Percentiles rank a stretch among this genome's conserved stretches.
Conservation (phyloP, 2,113 vertebrate genomes). For the Hystrix cristata region DNA sequence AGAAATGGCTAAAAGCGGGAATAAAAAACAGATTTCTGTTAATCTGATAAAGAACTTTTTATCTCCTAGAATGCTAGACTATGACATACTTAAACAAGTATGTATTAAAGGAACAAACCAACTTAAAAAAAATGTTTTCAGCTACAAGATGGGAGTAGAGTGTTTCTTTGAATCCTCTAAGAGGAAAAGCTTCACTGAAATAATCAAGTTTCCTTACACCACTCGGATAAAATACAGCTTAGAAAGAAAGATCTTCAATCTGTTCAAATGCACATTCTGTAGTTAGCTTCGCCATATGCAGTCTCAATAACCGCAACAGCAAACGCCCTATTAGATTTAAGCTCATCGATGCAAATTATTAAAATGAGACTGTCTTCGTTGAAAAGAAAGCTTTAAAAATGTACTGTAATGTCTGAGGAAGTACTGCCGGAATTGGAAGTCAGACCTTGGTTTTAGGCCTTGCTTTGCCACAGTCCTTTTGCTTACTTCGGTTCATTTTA, state of each 20-base stretch:
- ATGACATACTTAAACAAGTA: conserved; percentile 74
- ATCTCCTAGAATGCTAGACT: conserved; percentile 70
- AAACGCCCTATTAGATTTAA: conserved; percentile 60
- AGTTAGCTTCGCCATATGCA: conserved; percentile 27
- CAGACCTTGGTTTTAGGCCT: neutral
- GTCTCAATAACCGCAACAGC: conserved; percentile 8
- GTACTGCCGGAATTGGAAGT: neutral
- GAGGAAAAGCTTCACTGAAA: conserved; percentile 53
- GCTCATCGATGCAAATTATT: conserved; percentile 46
- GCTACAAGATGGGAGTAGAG: conserved; percentile 8
- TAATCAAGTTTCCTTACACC: neutral
- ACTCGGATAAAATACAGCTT: conserved; percentile 45
- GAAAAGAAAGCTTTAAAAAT: conserved; percentile 60
- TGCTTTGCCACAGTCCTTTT: neutral
- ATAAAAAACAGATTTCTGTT: conserved; percentile 75
- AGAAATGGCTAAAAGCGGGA: conserved; percentile 59
- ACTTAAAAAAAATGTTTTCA: conserved; percentile 68
- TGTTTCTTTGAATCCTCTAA: conserved; percentile 58
- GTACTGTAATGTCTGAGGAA: neutral
- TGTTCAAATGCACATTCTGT: conserved; percentile 16
- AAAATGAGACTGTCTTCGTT: conserved; percentile 41
- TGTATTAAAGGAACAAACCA: conserved; percentile 69
- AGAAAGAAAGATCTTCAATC: conserved; percentile 59
- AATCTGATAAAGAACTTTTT: conserved; percentile 72
- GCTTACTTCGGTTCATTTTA: rapidly evolving